These are phyloP conservation scores for Parthenolecanium corni DNA, from an alignment of 2,888 invertebrate species.

Conservation along the genomic window DNA sequence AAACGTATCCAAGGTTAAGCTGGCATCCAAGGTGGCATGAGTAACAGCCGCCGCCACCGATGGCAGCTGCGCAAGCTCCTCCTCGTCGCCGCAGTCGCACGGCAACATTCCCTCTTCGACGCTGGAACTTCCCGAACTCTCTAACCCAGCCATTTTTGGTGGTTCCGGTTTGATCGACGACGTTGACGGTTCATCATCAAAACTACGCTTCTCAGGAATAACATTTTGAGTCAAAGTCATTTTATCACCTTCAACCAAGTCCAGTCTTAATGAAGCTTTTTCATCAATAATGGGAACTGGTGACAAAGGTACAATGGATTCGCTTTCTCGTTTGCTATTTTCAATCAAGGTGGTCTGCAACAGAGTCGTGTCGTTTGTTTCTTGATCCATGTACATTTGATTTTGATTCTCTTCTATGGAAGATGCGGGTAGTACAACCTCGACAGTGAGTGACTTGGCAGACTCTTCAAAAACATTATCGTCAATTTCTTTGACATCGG, in stretches of 20 bases:
- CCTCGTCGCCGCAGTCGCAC: conserved; percentile 48
- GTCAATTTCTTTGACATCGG: conserved; percentile 8
- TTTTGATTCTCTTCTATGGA: not conserved
- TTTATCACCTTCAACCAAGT: too few relatives aligned
- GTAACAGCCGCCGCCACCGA: not conserved
- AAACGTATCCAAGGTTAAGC: conserved; percentile 7
- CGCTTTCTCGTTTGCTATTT: too few relatives aligned
- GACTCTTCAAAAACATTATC: conserved; percentile 27
- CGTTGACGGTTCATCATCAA: conserved; percentile 35
- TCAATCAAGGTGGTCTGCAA: too few relatives aligned
- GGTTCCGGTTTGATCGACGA: conserved; percentile 28
- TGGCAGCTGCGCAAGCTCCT: conserved; percentile 40
- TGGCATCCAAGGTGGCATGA: conserved; percentile 12
- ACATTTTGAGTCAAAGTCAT: not conserved
- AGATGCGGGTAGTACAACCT: not conserved
- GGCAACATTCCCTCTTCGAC: conserved; percentile 73
- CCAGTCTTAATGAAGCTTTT: too few relatives aligned
- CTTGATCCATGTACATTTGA: not conserved
- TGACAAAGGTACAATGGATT: too few relatives aligned
- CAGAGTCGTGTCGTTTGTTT: too few relatives aligned
- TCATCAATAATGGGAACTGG: too few relatives aligned
- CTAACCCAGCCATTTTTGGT: conserved; percentile 56
- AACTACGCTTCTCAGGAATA: conserved; percentile 34
- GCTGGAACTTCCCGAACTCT: conserved; percentile 75
- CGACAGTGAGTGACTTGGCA: not conserved